A percentile compares a stretch with the other conserved stretches of the same genome.
Evolutionary conservation across 2,797 vertebrate genomes (phyloP).

Genomic region (Xenentodon cancila): DNA sequence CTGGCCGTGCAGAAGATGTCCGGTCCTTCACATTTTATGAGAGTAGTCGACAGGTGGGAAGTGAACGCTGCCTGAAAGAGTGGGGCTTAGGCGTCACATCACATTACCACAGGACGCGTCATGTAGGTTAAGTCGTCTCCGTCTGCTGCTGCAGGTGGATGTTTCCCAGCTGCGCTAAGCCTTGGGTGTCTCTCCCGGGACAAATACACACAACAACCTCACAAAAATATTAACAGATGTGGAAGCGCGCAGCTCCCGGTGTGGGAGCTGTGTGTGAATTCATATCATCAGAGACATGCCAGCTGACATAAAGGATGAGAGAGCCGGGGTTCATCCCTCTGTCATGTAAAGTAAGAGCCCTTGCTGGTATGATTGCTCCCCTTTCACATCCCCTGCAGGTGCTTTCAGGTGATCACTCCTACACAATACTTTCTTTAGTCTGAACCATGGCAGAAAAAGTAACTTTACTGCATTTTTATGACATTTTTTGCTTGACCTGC

Average conservation of each 20-base stretch:
- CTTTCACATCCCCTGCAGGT: conserved; percentile 38
- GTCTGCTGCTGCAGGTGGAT: conserved; percentile 39
- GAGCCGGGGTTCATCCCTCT: conserved; percentile 40
- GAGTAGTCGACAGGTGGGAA: conserved; percentile 42
- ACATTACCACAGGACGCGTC: conserved; percentile 60
- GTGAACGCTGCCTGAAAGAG: conserved; percentile 32
- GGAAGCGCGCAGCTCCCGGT: conserved; percentile 6
- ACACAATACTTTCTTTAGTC: conserved; percentile 28
- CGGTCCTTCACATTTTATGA: conserved; percentile 43
- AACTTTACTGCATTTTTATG: conserved; percentile 28
- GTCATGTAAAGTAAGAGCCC: conserved; percentile 27
- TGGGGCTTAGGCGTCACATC: conserved; percentile 55
- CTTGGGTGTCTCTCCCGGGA: conserved; percentile 42
- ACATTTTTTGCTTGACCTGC: conserved; percentile 38
- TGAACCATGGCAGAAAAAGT: conserved; percentile 28
- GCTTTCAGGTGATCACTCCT: conserved; percentile 52
- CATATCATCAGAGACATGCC: conserved; percentile 25
- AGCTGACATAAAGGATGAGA: conserved; percentile 38
- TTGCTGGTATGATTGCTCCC: conserved; percentile 26
- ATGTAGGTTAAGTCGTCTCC: conserved; percentile 59
- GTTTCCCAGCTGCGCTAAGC: conserved; percentile 43
- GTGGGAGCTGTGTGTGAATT: conserved; percentile 33
- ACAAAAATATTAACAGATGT: conserved; percentile 40
- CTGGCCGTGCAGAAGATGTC: conserved; percentile 36
- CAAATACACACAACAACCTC: conserved; percentile 14